A percentile compares a stretch with the other conserved stretches of the same genome.
phyloP scores from a whole-genome alignment of 92 coral and sea anemone species.

The Bergia sp. region DNA sequence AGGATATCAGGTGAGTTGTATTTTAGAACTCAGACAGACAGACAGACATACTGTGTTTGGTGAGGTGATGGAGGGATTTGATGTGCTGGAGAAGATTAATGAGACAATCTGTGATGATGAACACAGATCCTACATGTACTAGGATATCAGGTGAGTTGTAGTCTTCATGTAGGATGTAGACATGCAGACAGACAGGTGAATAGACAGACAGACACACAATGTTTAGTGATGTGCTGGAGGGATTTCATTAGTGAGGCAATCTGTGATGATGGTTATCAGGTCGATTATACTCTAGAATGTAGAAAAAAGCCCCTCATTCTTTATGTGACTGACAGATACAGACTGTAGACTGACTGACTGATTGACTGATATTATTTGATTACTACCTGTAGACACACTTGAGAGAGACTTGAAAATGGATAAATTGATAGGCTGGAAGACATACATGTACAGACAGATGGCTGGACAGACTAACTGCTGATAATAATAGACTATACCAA shows the following conservation, averaged over 20 bases:
- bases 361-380: too few relatives aligned
- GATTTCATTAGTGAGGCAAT: too few relatives aligned
- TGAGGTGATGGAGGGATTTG: constrained; percentile 56
- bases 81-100: constrained; percentile 30
- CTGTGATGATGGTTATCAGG: constrained; percentile 66
- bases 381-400: too few relatives aligned
- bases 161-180: not conserved
- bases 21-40: not conserved
- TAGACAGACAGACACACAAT: too few relatives aligned
- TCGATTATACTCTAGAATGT: not conserved
- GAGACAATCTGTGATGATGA: constrained; percentile 88
- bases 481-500: not conserved
- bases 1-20: constrained; percentile 84
- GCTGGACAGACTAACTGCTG: not conserved
- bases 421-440: too few relatives aligned
- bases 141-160: constrained; percentile 73
- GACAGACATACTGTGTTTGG: constrained; percentile 83
- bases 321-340: not conserved
- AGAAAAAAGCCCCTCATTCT: not conserved
- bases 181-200: too few relatives aligned
- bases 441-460: too few relatives aligned
- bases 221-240: too few relatives aligned
- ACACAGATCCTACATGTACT: constrained; percentile 75
- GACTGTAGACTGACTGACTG: not conserved
- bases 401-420: too few relatives aligned